These are phyloP conservation scores for Xiphias gladius DNA, from an alignment of 2,113 vertebrate species.

Conservation along the genomic window DNA sequence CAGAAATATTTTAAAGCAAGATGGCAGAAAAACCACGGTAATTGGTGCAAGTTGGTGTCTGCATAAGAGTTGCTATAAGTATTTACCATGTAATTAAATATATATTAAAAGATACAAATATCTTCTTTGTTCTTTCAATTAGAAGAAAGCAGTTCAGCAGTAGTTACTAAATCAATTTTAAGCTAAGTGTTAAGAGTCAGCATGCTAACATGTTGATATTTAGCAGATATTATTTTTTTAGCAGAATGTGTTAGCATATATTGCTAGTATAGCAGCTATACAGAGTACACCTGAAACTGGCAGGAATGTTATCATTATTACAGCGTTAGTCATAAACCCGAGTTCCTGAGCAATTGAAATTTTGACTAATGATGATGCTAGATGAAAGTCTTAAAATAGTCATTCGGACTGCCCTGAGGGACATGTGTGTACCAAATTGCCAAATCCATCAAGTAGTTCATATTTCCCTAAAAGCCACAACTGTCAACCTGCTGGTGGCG, in stretches of 20 bases:
- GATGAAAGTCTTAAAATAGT: too few relatives aligned
- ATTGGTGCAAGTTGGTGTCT: not conserved
- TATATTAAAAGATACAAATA: not conserved
- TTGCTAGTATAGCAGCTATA: too few relatives aligned
- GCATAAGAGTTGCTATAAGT: not conserved
- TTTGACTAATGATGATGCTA: too few relatives aligned
- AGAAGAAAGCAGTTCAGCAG: not conserved
- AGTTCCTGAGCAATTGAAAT: too few relatives aligned
- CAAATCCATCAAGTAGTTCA: not conserved
- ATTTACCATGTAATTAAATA: not conserved
- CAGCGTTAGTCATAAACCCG: too few relatives aligned
- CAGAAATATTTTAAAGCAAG: slow-evolving; percentile 15
- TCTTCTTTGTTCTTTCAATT: not conserved
- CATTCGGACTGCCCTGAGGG: too few relatives aligned
- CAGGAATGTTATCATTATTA: not conserved
- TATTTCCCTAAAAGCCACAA: not conserved
- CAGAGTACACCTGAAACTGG: not conserved
- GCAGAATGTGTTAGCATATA: too few relatives aligned
- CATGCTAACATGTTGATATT: not conserved
- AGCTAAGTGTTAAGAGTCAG: not conserved
- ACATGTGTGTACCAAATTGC: not conserved
- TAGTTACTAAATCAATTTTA: not conserved
- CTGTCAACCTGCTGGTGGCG: not conserved
- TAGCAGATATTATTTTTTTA: not conserved
- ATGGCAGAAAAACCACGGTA: not conserved